Conservation (phyloP, 2,797 vertebrate genomes). For the Phylloscopus collybita region DNA sequence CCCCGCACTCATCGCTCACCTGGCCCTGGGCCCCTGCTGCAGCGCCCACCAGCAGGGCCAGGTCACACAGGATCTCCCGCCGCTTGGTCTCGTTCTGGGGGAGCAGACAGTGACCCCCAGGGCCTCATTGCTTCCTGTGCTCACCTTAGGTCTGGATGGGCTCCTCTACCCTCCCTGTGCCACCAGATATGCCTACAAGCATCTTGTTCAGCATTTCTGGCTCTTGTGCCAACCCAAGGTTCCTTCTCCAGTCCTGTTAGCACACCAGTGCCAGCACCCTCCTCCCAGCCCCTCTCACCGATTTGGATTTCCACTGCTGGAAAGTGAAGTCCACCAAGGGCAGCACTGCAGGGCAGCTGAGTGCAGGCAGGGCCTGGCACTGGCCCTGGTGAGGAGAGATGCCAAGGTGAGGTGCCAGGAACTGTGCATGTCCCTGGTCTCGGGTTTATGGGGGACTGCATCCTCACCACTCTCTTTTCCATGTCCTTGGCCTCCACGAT, state of each 20-base stretch:
- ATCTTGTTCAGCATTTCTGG: neutral
- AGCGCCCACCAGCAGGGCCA: constrained; percentile 57
- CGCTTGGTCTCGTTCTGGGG: constrained; percentile 72
- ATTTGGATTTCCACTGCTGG: constrained; percentile 76
- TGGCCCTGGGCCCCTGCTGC: constrained; percentile 32
- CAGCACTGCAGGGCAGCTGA: constrained; percentile 61
- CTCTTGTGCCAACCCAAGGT: neutral
- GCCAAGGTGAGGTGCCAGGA: neutral
- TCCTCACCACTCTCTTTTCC: constrained; percentile 71
- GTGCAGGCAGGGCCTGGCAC: constrained; percentile 58
- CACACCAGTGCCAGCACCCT: neutral
- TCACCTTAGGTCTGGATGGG: neutral
- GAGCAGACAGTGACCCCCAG: neutral
- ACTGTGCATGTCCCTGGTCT: no score
- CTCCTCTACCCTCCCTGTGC: neutral
- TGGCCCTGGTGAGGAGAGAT: constrained; percentile 54
- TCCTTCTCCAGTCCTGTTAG: neutral
- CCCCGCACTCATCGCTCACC: constrained; percentile 44
- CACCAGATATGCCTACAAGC: neutral
- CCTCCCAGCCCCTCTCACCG: constrained; percentile 68
- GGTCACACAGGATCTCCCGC: constrained; percentile 69
- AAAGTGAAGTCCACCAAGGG: constrained; percentile 76
- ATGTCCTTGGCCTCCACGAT: constrained; percentile 70
- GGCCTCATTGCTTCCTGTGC: neutral
- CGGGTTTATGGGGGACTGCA: neutral